A percentile compares a stretch with the other conserved stretches of the same genome.
Evolutionary conservation across 2,113 vertebrate genomes (phyloP).

Genomic region (Morphnarchus princeps): DNA sequence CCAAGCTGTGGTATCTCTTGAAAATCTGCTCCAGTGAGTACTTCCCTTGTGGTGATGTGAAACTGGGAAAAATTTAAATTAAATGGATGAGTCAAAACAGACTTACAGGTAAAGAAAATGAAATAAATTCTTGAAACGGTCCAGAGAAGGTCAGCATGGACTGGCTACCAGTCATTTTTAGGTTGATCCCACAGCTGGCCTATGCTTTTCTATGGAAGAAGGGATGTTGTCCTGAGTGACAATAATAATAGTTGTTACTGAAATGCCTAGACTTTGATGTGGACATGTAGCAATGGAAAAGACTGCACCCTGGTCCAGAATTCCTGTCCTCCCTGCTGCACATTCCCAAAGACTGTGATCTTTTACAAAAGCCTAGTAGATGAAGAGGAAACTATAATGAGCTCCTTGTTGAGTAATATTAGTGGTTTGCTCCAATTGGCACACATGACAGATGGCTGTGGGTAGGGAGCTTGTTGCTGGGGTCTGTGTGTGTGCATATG

Average conservation of each 20-base stretch:
- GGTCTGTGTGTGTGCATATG: constrained; percentile 22
- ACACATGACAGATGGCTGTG: constrained; percentile 52
- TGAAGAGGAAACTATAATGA: constrained; percentile 37
- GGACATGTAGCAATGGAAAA: neutral
- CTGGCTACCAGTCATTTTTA: neutral
- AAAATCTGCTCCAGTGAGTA: neutral
- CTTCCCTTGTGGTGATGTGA: neutral
- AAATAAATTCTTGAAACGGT: neutral
- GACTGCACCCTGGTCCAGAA: neutral
- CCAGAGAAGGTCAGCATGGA: neutral
- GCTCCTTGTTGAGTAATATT: neutral
- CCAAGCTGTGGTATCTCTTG: neutral
- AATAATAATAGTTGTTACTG: neutral
- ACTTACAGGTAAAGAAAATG: neutral
- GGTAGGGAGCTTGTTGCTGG: constrained; percentile 37
- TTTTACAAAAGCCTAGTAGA: neutral
- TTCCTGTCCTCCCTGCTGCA: neutral
- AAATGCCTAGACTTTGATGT: neutral
- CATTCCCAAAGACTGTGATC: neutral
- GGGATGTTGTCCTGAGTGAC: neutral
- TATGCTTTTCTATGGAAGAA: neutral
- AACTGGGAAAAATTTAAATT: neutral
- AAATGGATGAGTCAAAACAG: neutral
- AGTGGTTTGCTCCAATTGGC: constrained; percentile 44
- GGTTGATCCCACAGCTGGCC: neutral